Conservation (phyloP, 2,888 invertebrate genomes). For the Drosophila cognata region DNA sequence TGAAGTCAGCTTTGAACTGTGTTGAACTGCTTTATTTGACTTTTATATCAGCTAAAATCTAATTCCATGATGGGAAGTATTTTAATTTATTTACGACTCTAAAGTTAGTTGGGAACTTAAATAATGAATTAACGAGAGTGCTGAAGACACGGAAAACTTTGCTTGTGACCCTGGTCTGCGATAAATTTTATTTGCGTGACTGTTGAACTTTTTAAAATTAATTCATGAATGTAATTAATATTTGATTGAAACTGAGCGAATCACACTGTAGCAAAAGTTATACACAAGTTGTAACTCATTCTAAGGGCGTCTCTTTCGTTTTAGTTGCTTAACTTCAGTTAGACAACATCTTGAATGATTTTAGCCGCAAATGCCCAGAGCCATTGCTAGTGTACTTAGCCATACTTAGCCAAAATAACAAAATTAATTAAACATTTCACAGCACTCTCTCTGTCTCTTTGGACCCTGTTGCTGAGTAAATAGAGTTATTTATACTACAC, state of each 20-base stretch:
- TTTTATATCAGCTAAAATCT: neutral
- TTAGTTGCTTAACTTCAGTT: slow-evolving; percentile 27
- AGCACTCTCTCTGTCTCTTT: slow-evolving; percentile 22
- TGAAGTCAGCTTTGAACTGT: neutral
- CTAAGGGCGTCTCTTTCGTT: neutral
- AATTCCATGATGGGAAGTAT: neutral
- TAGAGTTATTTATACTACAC: slow-evolving; percentile 77
- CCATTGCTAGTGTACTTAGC: slow-evolving; percentile 62
- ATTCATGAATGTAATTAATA: slow-evolving; percentile 4
- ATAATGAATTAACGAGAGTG: neutral
- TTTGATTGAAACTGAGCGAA: neutral
- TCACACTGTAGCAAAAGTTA: neutral
- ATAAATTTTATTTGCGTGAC: neutral
- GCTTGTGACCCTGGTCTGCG: neutral
- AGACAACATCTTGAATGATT: slow-evolving; percentile 31
- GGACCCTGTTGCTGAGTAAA: slow-evolving; percentile 49
- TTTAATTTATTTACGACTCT: neutral
- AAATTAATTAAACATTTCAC: slow-evolving; percentile 76
- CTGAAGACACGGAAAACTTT: neutral
- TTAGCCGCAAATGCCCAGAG: slow-evolving; percentile 37
- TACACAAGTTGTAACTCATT: slow-evolving; percentile 5
- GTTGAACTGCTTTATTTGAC: neutral
- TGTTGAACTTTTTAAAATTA: neutral
- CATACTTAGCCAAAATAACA: slow-evolving; percentile 74
- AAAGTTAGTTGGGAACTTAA: neutral